phyloP scores from a whole-genome alignment of 2,888 invertebrate genomes.

The Eilema sororculum region DNA sequence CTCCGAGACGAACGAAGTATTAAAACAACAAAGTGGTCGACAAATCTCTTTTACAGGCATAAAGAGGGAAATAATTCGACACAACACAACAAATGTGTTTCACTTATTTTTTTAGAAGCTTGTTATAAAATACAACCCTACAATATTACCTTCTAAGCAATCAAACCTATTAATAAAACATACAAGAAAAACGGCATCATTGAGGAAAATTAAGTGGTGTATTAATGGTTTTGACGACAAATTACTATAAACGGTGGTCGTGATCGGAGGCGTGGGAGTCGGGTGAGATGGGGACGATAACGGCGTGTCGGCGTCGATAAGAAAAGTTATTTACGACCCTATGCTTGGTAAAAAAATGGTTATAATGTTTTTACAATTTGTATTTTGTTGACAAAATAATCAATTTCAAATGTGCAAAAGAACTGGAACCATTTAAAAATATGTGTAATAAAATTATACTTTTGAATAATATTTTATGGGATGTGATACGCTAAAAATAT shows the following conservation, averaged over 20 bases:
- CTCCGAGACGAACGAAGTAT: constrained; percentile 80
- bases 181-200: constrained; percentile 54
- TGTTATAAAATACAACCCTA: constrained; percentile 40
- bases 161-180: constrained; percentile 28
- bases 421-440: neutral
- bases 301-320: constrained; percentile 70
- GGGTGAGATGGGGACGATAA: constrained; percentile 70
- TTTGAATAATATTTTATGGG: too few species aligned
- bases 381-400: constrained; percentile 49
- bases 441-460: too few species aligned
- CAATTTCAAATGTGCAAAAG: constrained; percentile 10
- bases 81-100: constrained; percentile 74
- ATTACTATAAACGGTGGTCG: constrained; percentile 72
- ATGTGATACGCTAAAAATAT: too few species aligned
- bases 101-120: constrained; percentile 63
- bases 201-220: constrained; percentile 58
- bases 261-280: constrained; percentile 69
- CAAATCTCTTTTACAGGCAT: constrained; percentile 77
- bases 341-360: constrained; percentile 55
- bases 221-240: constrained; percentile 68
- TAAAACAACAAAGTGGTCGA: constrained; percentile 86
- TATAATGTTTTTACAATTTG: constrained; percentile 49
- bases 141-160: constrained; percentile 21
- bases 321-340: constrained; percentile 66
- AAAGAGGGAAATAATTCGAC: constrained; percentile 81